These are phyloP conservation scores for Drosophila pseudotakahashii DNA, from an alignment of 2,888 invertebrate genomes.

Conservation along the genomic window DNA sequence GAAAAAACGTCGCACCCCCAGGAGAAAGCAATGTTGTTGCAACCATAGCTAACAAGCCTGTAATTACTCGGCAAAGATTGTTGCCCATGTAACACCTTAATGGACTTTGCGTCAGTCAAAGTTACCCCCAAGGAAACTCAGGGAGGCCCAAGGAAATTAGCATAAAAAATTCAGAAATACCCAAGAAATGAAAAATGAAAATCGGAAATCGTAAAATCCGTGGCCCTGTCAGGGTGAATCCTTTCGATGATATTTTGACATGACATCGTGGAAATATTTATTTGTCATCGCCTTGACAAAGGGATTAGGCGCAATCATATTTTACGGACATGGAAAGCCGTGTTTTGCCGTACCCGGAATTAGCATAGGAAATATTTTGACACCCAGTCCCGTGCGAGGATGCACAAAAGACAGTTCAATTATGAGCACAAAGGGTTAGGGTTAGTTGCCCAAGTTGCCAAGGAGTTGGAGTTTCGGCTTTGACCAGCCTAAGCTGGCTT, in stretches of 20 bases:
- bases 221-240: slow-evolving; percentile 19
- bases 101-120: slow-evolving; percentile 50
- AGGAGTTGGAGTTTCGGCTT: slow-evolving; percentile 6
- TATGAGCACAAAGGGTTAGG: slow-evolving; percentile 44
- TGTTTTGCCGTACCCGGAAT: slow-evolving; percentile 33
- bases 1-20: slow-evolving; percentile 20
- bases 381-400: slow-evolving; percentile 39
- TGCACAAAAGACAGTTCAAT: slow-evolving; percentile 46
- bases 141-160: slow-evolving; percentile 47
- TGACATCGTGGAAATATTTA: slow-evolving; percentile 73
- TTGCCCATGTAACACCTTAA: slow-evolving; percentile 73
- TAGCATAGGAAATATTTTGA: slow-evolving; percentile 75
- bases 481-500: slow-evolving; percentile 45
- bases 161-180: slow-evolving; percentile 64
- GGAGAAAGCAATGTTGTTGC: slow-evolving; percentile 58
- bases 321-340: slow-evolving; percentile 42
- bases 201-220: slow-evolving; percentile 6
- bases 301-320: slow-evolving; percentile 68
- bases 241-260: slow-evolving; percentile 62
- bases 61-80: slow-evolving; percentile 79
- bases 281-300: slow-evolving; percentile 52
- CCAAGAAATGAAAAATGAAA: slow-evolving; percentile 23
- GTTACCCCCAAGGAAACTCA: slow-evolving; percentile 50
- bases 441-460: slow-evolving; percentile 9
- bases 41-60: slow-evolving; percentile 81